Percentiles rank a stretch among this genome's conserved stretches.
These are phyloP conservation scores for Phaethornis superciliosus DNA, from an alignment of 2,113 vertebrate species.

Conservation along the genomic window DNA sequence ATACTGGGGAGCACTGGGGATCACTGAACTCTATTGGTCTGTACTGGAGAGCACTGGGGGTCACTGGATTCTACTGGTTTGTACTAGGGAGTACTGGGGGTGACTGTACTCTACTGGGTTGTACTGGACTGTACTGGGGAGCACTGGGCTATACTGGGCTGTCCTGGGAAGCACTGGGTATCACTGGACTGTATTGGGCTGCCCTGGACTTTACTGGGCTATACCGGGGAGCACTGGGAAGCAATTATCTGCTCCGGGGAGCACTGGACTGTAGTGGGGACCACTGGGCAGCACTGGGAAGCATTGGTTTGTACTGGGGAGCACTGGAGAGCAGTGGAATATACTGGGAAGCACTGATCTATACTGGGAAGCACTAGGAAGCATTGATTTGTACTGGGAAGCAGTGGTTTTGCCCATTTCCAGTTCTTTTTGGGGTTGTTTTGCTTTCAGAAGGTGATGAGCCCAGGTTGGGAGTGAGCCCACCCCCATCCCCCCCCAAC, in stretches of 20 bases:
- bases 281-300: background rate
- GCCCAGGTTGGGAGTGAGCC: accelerated
- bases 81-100: too few species aligned
- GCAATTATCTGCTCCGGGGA: background rate
- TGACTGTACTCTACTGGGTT: accelerated
- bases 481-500: background rate
- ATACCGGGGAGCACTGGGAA: background rate
- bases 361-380: too few species aligned
- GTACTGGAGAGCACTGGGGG: too few species aligned
- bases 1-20: too few species aligned
- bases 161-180: too few species aligned
- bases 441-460: background rate
- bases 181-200: too few species aligned
- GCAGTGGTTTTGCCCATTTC: too few species aligned
- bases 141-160: too few species aligned
- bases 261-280: background rate
- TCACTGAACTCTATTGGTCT: too few species aligned
- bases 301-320: background rate
- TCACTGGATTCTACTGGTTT: too few species aligned
- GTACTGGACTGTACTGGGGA: too few species aligned
- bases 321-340: background rate
- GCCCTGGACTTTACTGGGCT: background rate
- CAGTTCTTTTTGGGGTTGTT: accelerated
- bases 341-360: background rate
- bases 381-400: too few species aligned